A percentile compares a stretch with the other conserved stretches of the same genome.
Evolutionary conservation across 2,797 vertebrate species (phyloP).

Genomic region (Aldrovandia affinis): DNA sequence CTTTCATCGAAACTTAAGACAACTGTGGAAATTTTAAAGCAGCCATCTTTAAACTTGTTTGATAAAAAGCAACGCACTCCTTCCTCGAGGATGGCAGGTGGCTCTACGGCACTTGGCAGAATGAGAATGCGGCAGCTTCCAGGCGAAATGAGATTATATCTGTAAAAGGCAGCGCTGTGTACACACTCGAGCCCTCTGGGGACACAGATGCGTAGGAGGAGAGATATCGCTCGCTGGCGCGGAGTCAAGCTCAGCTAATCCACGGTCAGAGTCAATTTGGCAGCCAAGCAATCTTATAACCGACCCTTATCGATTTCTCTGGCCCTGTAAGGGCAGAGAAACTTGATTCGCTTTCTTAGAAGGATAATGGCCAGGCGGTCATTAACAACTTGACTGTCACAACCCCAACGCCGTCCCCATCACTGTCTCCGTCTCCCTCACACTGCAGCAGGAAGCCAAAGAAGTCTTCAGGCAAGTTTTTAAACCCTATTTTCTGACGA

Average conservation of each 20-base stretch:
- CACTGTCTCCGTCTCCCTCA: neutral
- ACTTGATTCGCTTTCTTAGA: constrained; percentile 20
- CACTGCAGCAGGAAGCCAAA: neutral
- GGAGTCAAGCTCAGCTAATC: neutral
- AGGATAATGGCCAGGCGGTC: neutral
- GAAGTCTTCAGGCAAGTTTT: too few species aligned
- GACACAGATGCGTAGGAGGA: neutral
- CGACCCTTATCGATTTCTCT: neutral
- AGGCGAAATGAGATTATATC: neutral
- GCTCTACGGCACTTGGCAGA: neutral
- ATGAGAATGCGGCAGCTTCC: neutral
- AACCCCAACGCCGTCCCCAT: too few species aligned
- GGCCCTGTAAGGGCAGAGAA: neutral
- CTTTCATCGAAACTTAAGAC: neutral
- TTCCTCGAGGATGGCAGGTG: too few species aligned
- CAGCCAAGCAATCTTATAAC: constrained; percentile 4
- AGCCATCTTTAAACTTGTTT: neutral
- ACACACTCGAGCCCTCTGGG: neutral
- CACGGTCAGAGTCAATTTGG: neutral
- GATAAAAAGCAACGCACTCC: neutral
- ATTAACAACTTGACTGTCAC: neutral
- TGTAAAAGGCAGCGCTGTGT: neutral
- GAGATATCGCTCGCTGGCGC: neutral
- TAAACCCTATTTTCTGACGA: too few species aligned
- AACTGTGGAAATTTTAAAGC: neutral